Evolutionary conservation across 2,113 vertebrate species (phyloP), one percentile per base, ranked within the genome.

Genomic region (Haplochromis vanheusdeni): DNA sequence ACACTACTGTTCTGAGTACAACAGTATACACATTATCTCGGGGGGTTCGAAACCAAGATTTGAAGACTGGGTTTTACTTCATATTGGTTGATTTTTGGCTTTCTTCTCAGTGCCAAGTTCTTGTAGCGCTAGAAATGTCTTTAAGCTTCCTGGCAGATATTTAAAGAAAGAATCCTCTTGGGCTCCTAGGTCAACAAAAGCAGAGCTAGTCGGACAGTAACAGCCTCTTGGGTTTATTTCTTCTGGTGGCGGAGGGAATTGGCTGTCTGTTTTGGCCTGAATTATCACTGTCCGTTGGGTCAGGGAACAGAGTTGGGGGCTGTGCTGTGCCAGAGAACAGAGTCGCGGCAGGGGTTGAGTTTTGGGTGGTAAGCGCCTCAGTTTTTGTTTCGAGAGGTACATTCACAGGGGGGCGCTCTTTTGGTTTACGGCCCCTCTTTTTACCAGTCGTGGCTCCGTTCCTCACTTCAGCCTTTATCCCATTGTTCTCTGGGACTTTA

Each of bases 381-480:
- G 95, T 96, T 91, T 96, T 90, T 94, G 93, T 89, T 49, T 81
- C 86, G 60, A 85, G 81, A 17, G 90, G 82, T 1, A 56, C 79
- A 4, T 56, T 91, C 92, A 96, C 96, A 0, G 88, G 86, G 68
- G 95, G 94, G 28, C 95, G 97, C 86, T 98, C 98, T 95, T 98
- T 99, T 62, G 98, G 98, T 88, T 98, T 99, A 49, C 98, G 97
- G 9, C 98, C 98, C 54, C 98, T 96, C 89, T 98, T 99, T 95
- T 97, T 98, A 49, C 97, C 97, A 0, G 92, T 88, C 28, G 96
- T 94, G 77, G 96, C 94, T 73, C 93, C 95, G 23, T 95, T 97
- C 89, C 96, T 97, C 86, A 96, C 95, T 84, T 97, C 97, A n/a
- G 95, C 95, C 92, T 89, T 95, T 88, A 97, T 87, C 17, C 90